Conservation (phyloP, 2,113 vertebrate genomes). For the Emydura subglobosa region DNA sequence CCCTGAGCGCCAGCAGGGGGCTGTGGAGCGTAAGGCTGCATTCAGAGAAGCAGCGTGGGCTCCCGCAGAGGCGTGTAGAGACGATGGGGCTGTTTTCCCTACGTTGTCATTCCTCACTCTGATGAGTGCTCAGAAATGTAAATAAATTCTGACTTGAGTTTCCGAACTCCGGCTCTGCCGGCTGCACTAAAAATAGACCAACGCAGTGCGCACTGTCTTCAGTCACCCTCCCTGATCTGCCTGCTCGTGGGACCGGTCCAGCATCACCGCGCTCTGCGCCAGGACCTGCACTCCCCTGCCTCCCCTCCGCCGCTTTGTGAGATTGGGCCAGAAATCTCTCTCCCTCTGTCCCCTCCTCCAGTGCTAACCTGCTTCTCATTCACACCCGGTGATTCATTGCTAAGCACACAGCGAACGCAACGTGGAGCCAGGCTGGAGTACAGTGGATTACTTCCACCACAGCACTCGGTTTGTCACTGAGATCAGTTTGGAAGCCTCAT, state of each 20-base stretch:
- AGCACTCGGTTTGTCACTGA: fast-evolving
- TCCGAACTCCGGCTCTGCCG: slow-evolving; percentile 53
- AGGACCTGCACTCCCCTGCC: fast-evolving
- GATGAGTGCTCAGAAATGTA: slow-evolving; percentile 44
- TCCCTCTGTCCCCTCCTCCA: background rate
- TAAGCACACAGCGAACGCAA: fast-evolving
- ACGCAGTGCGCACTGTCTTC: slow-evolving; percentile 13
- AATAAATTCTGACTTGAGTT: slow-evolving; percentile 64
- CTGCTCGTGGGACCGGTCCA: background rate
- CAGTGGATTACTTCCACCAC: background rate
- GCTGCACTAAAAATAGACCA: slow-evolving; percentile 69
- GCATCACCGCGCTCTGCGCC: fast-evolving
- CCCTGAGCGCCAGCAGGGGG: background rate
- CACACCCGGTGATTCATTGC: background rate
- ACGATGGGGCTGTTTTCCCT: background rate
- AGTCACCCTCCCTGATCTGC: slow-evolving; percentile 37
- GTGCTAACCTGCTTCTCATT: background rate
- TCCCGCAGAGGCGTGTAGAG: background rate
- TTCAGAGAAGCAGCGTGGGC: background rate
- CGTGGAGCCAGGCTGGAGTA: background rate
- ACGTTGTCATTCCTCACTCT: background rate
- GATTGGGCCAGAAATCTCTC: fast-evolving
- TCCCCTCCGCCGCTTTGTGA: fast-evolving
- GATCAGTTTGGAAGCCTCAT: fast-evolving
- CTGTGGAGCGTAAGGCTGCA: background rate